A percentile compares a stretch with the other conserved stretches of the same genome.
These are phyloP conservation scores for Oscarella lobularis DNA, from an alignment of 37 sponge, comb jelly and placozoan species.

Conservation along the genomic window DNA sequence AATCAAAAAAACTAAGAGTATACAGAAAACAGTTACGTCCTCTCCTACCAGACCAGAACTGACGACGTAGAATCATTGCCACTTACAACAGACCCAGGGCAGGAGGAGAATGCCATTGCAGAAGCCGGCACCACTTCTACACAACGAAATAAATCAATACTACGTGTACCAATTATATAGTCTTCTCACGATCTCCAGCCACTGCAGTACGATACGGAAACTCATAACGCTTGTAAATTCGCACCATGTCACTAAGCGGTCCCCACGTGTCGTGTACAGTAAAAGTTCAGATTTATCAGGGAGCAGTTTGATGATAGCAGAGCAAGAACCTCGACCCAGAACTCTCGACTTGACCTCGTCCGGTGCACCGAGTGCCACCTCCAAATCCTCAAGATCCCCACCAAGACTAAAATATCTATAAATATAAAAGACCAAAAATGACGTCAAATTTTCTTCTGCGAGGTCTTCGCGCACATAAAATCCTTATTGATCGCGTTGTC, in stretches of 20 bases:
- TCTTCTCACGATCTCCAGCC: not conserved
- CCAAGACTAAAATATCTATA: conserved; percentile 46
- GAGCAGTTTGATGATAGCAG: conserved; percentile 77
- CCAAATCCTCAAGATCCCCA: conserved; percentile 74
- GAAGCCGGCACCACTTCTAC: conserved; percentile 28
- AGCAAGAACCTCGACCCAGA: conserved; percentile 68
- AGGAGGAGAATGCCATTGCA: conserved; percentile 71
- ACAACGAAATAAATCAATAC: conserved; percentile 4
- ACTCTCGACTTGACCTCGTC: not conserved
- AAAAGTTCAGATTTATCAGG: conserved; percentile 52
- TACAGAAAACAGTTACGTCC: not conserved
- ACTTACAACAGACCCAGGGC: conserved; percentile 69
- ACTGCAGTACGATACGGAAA: conserved; percentile 5
- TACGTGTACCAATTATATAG: no score
- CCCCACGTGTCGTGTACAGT: conserved; percentile 85
- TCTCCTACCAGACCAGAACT: conserved; percentile 55
- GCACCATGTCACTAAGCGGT: conserved; percentile 58
- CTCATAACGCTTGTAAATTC: conserved; percentile 71
- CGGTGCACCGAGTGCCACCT: conserved; percentile 46
- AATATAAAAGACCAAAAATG: no score
- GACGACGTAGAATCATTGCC: conserved; percentile 81
- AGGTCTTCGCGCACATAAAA: no score
- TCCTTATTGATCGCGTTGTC: no score
- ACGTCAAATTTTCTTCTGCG: no score
- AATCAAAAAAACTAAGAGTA: not conserved